Conservation (phyloP, 1,140 invertebrate genomes). For the Laupala kohalensis region DNA sequence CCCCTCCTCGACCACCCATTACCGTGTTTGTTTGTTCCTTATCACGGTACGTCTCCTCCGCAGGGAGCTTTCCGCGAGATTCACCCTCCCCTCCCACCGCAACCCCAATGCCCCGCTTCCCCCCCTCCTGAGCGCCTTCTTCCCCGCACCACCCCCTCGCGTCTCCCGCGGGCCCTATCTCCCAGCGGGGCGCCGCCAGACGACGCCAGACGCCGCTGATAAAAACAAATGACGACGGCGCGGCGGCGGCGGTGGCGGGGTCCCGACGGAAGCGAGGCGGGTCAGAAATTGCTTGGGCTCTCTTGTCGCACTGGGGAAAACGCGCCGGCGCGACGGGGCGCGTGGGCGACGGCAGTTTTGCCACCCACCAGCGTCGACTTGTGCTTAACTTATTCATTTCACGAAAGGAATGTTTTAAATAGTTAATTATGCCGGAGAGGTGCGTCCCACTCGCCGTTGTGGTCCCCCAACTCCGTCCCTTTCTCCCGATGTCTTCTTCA, state of each 20-base stretch:
- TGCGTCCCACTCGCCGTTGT: not conserved
- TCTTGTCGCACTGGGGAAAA: too few relatives aligned
- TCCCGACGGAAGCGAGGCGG: conserved; percentile 2
- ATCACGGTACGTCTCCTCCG: not conserved
- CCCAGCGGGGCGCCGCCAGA: not conserved
- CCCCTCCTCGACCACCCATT: not conserved
- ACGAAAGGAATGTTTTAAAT: conserved; percentile 8
- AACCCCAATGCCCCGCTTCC: not conserved
- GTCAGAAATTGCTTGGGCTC: conserved; percentile 1
- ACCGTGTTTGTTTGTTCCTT: not conserved
- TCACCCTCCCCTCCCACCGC: not conserved
- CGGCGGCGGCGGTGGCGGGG: not conserved
- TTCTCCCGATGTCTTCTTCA: not conserved
- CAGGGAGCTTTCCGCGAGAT: too few relatives aligned
- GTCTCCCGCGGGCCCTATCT: not conserved
- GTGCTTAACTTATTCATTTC: conserved; percentile 4
- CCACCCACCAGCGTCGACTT: not conserved
- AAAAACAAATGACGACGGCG: conserved; percentile 6
- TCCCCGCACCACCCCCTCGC: too few relatives aligned
- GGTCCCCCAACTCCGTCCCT: too few relatives aligned
- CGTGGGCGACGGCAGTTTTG: not conserved
- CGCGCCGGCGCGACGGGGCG: too few relatives aligned
- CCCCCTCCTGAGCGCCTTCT: not conserved
- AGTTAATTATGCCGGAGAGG: conserved; percentile 3
- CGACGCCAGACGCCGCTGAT: conserved; percentile 1